A percentile compares a stretch with the other conserved stretches of the same genome.
These are phyloP conservation scores for Neelides folsomi DNA, from an alignment of 2,888 invertebrate species.

Conservation along the genomic window DNA sequence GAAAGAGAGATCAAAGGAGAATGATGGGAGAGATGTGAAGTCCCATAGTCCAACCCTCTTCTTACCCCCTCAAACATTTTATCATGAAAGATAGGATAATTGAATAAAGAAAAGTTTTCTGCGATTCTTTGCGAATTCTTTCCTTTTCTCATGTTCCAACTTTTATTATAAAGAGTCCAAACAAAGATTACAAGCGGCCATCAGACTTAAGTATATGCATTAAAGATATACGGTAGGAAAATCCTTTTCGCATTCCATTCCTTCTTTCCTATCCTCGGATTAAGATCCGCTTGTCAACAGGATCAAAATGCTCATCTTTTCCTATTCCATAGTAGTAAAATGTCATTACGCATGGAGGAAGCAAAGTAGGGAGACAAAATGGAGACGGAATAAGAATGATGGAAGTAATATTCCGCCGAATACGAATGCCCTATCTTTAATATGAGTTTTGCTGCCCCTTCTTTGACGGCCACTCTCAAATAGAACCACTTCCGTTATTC, in stretches of 20 bases:
- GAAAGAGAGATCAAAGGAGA: slow-evolving; percentile 1
- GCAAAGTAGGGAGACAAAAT: no score
- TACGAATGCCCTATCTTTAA: background rate
- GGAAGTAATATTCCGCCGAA: no score
- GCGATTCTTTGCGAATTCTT: slow-evolving; percentile 31
- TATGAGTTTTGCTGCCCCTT: background rate
- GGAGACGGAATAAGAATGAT: no score
- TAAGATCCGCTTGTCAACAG: slow-evolving; percentile 1
- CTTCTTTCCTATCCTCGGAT: background rate
- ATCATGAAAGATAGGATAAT: slow-evolving; percentile 30
- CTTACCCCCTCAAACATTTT: slow-evolving; percentile 21
- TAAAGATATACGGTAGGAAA: background rate
- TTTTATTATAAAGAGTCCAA: slow-evolving; percentile 20
- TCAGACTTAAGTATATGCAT: background rate
- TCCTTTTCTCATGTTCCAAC: slow-evolving; percentile 11
- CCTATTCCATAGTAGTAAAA: no score
- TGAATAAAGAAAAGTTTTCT: slow-evolving; percentile 32
- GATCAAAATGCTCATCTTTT: background rate
- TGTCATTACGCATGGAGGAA: no score
- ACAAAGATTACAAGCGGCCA: background rate
- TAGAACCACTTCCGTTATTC: no score
- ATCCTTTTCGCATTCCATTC: background rate
- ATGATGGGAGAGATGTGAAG: background rate
- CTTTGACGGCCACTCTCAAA: no score
- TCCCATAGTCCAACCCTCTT: background rate